Base-by-base conservation (phyloP, 2,113 vertebrate genomes). In the Mesocricetus auratus region DNA sequence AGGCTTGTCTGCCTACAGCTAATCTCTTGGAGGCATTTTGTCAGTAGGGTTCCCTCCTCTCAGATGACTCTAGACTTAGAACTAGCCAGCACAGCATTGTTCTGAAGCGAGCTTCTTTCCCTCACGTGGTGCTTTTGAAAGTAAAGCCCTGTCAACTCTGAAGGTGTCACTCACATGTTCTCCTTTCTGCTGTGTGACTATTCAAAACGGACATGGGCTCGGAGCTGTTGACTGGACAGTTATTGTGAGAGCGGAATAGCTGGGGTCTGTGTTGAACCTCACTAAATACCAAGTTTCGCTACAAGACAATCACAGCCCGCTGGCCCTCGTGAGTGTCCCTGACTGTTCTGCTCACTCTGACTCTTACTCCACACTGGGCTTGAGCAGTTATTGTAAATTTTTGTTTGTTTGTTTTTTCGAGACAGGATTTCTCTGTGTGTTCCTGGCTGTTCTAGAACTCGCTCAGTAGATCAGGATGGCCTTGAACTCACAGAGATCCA, bases 91-190 rank as follows among this genome's bases (percentile, higher is more conserved):
- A 4, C 56, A 19, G 2, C 39, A 62, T 10, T 5, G 11, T 47
- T 58, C 5, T 16, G 56, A 4, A 11, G 19, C 36, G 26, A 13
- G 36, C 64, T 62, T 31, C 42, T 92, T 36, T 26, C 64, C 2
- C 31, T 26, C 39, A 3, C 5, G 0, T 21, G 12, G 1, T 4
- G 0, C 6, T 5, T 90, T 45, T 64, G 33, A 86, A 71, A 31
- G 6, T 31, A 56, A 60, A 26, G 83, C 12, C 11, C 13, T 1
- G 3, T 53, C 3, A 26, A 36, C 62, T 0, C 2, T 4, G 66
- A 31, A 73, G 50, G 24, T 26, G 13, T 15, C 0, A 5, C 0
- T 0, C 0, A 3, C 11, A 7, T 5, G 0, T 4, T 56, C 45
- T 16, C 22, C 15, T 3, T 42, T 22, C n/a, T 21, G 0, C 4